Base-by-base conservation (phyloP, 2,888 invertebrate species). In the Isoperla grammatica region DNA sequence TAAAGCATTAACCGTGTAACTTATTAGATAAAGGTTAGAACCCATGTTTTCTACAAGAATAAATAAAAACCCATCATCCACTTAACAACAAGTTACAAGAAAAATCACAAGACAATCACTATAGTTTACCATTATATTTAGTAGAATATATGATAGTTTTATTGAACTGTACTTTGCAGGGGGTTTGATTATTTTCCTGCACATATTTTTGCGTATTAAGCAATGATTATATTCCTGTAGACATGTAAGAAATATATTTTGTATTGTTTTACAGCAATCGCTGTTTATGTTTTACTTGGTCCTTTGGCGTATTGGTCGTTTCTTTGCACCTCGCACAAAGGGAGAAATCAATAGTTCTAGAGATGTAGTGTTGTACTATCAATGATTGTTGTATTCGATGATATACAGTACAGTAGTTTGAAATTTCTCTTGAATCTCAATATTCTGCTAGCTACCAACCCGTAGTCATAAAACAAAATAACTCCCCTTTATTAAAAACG, bases 41-140 rank as follows among this genome's bases (percentile, higher is more conserved):
- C n/a, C n/a, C n/a, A n/a, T n/a, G n/a, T n/a, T n/a, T n/a, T n/a
- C n/a, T n/a, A n/a, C n/a, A n/a, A n/a, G n/a, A n/a, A n/a, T n/a
- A n/a, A n/a, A n/a, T 29, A 4, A 29, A 29, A 6, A 29, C 8
- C 8, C 29, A 29, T 29, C 29, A 29, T 29, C 29, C 29, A 29
- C 29, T 29, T 29, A 29, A 29, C 29, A 29, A 29, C 29, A 29
- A 29, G n/a, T n/a, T n/a, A n/a, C n/a, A n/a, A n/a, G n/a, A n/a
- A n/a, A n/a, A n/a, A n/a, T n/a, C n/a, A n/a, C n/a, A n/a, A n/a
- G n/a, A n/a, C n/a, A n/a, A n/a, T n/a, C n/a, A n/a, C 13, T 13
- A 23, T 23, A 57, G n/a, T 57, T 17, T 49, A 19, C 19, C 19
- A 19, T 45, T 45, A n/a, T n/a, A n/a, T n/a, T n/a, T n/a, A n/a